Conservation (phyloP, 23 tunicate species). For the Trididemnum clinides region DNA sequence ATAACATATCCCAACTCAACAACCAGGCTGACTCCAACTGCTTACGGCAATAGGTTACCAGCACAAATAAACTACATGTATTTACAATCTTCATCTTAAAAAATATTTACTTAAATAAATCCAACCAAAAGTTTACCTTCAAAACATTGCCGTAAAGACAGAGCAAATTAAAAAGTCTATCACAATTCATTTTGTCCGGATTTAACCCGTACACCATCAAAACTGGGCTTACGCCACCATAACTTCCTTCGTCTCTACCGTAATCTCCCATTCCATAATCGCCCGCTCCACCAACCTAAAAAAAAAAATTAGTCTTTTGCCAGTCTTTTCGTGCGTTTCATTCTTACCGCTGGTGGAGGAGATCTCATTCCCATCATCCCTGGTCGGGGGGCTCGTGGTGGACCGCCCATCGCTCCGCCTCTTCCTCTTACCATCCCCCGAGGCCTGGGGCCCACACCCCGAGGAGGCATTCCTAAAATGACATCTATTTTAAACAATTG, state of each 20-base stretch:
- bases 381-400: slow-evolving; percentile 40
- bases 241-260: slow-evolving; percentile 47
- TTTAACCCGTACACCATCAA: slow-evolving; percentile 93
- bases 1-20: no score
- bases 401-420: slow-evolving; percentile 54
- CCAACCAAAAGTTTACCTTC: no score
- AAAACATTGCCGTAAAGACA: slow-evolving; percentile 96
- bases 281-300: not conserved
- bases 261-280: slow-evolving; percentile 47
- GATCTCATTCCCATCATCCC: slow-evolving; percentile 43
- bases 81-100: no score
- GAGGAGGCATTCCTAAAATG: slow-evolving; percentile 39
- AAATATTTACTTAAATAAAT: no score
- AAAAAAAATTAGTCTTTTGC: not conserved
- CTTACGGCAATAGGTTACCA: no score
- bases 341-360: not conserved
- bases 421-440: slow-evolving; percentile 51
- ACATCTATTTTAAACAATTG: not conserved
- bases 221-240: slow-evolving; percentile 55
- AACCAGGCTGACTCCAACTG: no score
- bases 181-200: slow-evolving; percentile 88
- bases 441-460: slow-evolving; percentile 50
- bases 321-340: not conserved
- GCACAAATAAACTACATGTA: no score
- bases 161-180: slow-evolving; percentile 79